phyloP scores from a whole-genome alignment of 2,113 vertebrate genomes.

The Nannospalax galili region DNA sequence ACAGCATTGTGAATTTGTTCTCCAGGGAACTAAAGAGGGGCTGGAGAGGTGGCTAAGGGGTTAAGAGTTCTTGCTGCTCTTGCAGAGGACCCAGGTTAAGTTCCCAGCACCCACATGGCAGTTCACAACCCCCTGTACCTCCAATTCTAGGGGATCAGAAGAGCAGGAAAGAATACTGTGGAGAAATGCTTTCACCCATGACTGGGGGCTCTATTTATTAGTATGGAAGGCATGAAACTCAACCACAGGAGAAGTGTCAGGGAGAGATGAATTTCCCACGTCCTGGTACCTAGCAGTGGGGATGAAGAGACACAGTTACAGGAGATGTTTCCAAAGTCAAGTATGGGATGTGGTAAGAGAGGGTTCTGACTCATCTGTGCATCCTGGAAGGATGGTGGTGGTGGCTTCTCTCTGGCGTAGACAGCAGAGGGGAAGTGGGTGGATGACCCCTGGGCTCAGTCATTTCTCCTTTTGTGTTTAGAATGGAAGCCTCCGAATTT shows the following conservation, averaged over 20 bases:
- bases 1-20: not conserved
- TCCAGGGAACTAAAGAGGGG: not conserved
- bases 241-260: not conserved
- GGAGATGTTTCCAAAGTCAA: not conserved
- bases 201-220: too few relatives aligned
- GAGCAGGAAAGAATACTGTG: too few relatives aligned
- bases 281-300: too few relatives aligned
- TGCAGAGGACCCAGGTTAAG: too few relatives aligned
- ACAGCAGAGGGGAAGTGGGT: not conserved
- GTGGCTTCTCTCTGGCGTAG: not conserved
- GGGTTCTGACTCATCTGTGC: not conserved
- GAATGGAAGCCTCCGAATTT: not conserved
- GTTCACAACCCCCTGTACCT: too few relatives aligned
- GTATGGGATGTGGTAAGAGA: not conserved
- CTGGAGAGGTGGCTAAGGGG: too few relatives aligned
- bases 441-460: not conserved
- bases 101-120: too few relatives aligned
- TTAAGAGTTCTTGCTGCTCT: too few relatives aligned
- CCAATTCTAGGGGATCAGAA: too few relatives aligned
- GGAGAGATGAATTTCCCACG: not conserved
- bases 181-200: too few relatives aligned
- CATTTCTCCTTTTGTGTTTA: not conserved
- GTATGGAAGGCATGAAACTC: too few relatives aligned
- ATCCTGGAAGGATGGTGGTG: not conserved
- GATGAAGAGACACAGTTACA: fast-evolving